A percentile compares a stretch with the other conserved stretches of the same genome.
Conservation (phyloP, 1,140 invertebrate species). For the Brachionus paranguensis region DNA sequence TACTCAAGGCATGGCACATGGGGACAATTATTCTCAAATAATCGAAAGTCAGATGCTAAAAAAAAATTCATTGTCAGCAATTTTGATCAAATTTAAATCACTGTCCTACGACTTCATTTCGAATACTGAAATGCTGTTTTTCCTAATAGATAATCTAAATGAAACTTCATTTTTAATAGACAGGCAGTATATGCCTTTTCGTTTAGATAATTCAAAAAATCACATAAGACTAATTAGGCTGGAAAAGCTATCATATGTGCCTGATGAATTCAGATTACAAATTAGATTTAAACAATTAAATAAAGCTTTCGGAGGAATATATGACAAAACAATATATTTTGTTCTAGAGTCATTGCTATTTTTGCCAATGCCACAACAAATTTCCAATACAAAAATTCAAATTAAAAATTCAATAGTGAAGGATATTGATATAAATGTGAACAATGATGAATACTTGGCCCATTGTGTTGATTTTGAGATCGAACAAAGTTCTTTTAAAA, state of each 20-base stretch:
- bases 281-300: neutral
- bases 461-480: neutral
- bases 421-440: neutral
- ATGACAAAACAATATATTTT: neutral
- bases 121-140: neutral
- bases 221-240: neutral
- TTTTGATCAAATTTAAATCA: neutral
- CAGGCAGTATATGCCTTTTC: neutral
- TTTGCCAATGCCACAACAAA: neutral
- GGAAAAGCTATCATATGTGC: neutral
- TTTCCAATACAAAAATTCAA: neutral
- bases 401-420: neutral
- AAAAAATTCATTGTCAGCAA: neutral
- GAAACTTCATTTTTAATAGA: neutral
- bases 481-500: neutral
- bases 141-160: neutral
- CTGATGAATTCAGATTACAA: neutral
- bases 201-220: neutral
- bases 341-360: neutral
- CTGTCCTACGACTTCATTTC: neutral
- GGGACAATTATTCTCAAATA: neutral
- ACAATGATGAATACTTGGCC: neutral
- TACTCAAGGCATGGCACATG: neutral
- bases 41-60: neutral
- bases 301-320: neutral